These are phyloP conservation scores for Gonioctena quinquepunctata DNA, from an alignment of 1,140 invertebrate genomes.

Conservation along the genomic window DNA sequence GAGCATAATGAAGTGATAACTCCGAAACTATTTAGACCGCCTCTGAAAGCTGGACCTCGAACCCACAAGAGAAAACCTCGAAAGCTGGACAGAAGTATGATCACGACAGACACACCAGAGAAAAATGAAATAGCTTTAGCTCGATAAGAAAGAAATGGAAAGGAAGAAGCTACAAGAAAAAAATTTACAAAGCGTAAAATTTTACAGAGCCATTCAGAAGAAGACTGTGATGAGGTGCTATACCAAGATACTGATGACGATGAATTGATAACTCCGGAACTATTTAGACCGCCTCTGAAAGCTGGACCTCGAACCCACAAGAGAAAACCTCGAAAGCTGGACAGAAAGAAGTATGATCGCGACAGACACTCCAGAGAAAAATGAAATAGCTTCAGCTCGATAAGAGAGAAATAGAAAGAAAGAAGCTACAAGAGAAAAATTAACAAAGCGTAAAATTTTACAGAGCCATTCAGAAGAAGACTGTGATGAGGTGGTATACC, in stretches of 20 bases:
- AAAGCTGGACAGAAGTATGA: neutral
- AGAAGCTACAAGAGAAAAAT: neutral
- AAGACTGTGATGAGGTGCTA: too few species aligned
- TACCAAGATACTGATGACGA: too few species aligned
- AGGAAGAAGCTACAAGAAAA: neutral
- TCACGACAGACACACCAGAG: constrained; percentile 1
- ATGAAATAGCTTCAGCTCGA: too few species aligned
- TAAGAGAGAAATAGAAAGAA: too few species aligned
- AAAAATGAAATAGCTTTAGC: neutral
- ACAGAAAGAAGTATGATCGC: neutral
- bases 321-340: neutral
- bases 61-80: neutral
- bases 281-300: neutral
- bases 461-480: too few species aligned
- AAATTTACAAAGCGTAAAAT: too few species aligned
- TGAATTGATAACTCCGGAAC: neutral
- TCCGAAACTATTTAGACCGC: neutral
- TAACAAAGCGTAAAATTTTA: too few species aligned
- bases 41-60: neutral
- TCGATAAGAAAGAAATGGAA: too few species aligned
- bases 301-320: neutral
- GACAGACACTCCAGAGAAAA: constrained; percentile 1
- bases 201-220: too few species aligned
- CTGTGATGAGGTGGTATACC: too few species aligned
- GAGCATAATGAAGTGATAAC: neutral